phyloP scores from a whole-genome alignment of 53 echinoderm and acorn worm species.

The Stichopus horrens region DNA sequence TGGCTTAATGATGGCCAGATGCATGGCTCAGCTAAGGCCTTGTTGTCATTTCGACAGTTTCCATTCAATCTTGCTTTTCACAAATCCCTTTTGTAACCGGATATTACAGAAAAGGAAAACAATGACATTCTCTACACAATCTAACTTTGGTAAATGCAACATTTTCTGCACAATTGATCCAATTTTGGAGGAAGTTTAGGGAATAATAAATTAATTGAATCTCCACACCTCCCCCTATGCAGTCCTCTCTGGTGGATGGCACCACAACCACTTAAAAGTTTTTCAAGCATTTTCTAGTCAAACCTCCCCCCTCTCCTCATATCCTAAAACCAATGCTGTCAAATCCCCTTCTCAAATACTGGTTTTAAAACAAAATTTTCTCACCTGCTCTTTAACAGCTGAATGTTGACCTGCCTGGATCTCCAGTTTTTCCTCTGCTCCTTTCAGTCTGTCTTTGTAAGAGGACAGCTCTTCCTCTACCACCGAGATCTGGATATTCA shows the following conservation, averaged over 20 bases:
- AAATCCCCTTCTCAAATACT: too few relatives aligned
- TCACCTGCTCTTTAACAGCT: constrained; percentile 25
- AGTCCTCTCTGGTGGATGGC: too few relatives aligned
- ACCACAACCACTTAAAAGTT: too few relatives aligned
- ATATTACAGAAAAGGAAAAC: background rate
- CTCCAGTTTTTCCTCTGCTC: constrained; percentile 64
- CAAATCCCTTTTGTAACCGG: too few relatives aligned
- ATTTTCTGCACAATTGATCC: background rate
- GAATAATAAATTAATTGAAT: too few relatives aligned
- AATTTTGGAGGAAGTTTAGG: background rate
- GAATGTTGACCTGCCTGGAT: background rate
- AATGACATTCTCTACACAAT: background rate
- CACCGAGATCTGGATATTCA: constrained; percentile 73
- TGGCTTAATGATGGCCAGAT: background rate
- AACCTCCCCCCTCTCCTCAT: too few relatives aligned
- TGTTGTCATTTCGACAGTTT: background rate
- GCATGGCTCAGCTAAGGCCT: background rate
- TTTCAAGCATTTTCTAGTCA: too few relatives aligned
- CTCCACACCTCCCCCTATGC: too few relatives aligned
- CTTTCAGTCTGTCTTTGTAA: constrained; percentile 63
- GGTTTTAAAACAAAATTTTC: background rate
- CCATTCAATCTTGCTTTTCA: too few relatives aligned
- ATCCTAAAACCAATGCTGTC: too few relatives aligned
- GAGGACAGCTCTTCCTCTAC: constrained; percentile 79
- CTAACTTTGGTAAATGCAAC: background rate